These are phyloP conservation scores for Drosophila phalerata DNA, from an alignment of 2,888 invertebrate genomes.

Conservation along the genomic window DNA sequence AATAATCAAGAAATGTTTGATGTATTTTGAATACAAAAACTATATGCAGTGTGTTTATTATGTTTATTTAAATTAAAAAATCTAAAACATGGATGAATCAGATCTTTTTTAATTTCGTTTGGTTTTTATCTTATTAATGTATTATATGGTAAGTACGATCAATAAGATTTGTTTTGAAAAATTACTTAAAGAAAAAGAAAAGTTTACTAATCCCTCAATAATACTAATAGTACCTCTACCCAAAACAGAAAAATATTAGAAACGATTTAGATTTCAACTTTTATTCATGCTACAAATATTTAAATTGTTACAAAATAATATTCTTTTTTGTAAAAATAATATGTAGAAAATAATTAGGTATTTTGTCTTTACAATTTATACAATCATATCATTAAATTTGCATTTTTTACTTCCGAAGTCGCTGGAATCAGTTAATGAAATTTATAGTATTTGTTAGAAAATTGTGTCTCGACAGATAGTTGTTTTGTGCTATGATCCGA, in stretches of 20 bases:
- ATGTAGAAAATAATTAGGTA: constrained; percentile 16
- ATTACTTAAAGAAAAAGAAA: not conserved
- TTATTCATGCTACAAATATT: constrained; percentile 11
- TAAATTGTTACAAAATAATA: constrained; percentile 14
- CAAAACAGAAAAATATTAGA: not conserved
- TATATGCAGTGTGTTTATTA: not conserved
- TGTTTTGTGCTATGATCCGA: not conserved
- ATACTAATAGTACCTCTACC: not conserved
- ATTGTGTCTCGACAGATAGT: constrained; percentile 1
- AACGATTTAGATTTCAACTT: constrained; percentile 11
- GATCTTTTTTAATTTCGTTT: not conserved
- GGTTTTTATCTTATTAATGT: not conserved
- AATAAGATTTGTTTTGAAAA: not conserved
- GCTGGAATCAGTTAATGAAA: not conserved
- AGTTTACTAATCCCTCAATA: not conserved
- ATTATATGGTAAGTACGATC: not conserved
- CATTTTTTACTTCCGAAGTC: not conserved
- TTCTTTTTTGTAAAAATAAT: constrained; percentile 14
- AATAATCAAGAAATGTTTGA: not conserved
- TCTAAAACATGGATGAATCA: not conserved
- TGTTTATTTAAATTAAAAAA: constrained; percentile 5
- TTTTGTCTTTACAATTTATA: not conserved
- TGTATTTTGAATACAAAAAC: constrained; percentile 4
- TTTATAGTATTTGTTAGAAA: not conserved
- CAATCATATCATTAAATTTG: not conserved